Percentiles rank a stretch among this genome's conserved stretches.
These are phyloP conservation scores for Syngnathus floridae DNA, from an alignment of 2,113 vertebrate species.

Conservation along the genomic window DNA sequence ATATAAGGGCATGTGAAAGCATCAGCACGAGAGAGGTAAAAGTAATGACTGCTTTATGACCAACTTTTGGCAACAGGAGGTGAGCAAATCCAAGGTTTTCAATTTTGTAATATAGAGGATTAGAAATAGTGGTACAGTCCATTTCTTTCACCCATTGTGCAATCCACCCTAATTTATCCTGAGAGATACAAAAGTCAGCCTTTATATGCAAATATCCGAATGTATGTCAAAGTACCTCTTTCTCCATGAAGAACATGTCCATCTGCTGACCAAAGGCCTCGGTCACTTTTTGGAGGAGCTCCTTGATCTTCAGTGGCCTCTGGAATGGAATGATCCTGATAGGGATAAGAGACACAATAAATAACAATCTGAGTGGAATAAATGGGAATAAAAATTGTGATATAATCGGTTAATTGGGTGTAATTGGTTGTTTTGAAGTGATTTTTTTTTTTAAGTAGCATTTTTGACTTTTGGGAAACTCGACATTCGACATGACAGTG, in stretches of 20 bases:
- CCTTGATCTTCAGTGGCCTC: slow-evolving; percentile 81
- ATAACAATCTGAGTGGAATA: slow-evolving; percentile 5
- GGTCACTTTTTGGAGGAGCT: slow-evolving; percentile 83
- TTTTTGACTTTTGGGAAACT: not conserved
- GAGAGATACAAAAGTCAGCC: not conserved
- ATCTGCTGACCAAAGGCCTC: slow-evolving; percentile 88
- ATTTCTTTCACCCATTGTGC: not conserved
- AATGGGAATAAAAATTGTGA: slow-evolving; percentile 7
- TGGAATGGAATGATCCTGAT: slow-evolving; percentile 84
- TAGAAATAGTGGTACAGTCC: not conserved
- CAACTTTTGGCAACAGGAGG: not conserved
- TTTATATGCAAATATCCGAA: not conserved
- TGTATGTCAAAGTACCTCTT: slow-evolving; percentile 67
- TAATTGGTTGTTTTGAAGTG: not conserved
- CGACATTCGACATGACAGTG: not conserved
- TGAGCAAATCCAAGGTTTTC: not conserved
- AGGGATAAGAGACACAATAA: slow-evolving; percentile 8
- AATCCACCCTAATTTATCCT: not conserved
- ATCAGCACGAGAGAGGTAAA: not conserved
- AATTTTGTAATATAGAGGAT: too few species aligned
- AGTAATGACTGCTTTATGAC: not conserved
- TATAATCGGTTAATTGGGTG: not conserved
- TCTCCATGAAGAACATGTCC: slow-evolving; percentile 82
- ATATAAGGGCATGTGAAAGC: slow-evolving; percentile 6
- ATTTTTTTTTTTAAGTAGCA: not conserved